phyloP scores from a whole-genome alignment of 2,797 vertebrate genomes.

The Ispidina lecontei region DNA sequence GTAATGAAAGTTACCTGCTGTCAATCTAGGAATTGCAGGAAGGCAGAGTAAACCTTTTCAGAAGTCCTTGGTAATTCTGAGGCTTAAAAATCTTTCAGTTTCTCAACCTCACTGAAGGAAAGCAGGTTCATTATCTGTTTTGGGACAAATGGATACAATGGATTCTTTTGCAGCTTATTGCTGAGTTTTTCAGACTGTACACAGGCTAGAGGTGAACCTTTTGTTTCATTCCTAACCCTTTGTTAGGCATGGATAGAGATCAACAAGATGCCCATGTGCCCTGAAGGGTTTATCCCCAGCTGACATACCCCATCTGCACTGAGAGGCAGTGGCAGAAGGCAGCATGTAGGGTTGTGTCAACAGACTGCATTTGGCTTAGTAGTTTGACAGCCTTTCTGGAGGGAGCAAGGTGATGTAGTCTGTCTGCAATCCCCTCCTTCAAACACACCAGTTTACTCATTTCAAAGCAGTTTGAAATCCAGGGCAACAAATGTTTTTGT shows the following conservation, averaged over 20 bases:
- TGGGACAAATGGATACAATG: neutral
- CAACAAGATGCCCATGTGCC: neutral
- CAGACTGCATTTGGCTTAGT: neutral
- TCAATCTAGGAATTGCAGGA: neutral
- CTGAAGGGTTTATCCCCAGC: neutral
- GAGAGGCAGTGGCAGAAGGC: neutral
- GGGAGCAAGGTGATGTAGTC: neutral
- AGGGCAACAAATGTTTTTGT: neutral
- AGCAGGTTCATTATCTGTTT: neutral
- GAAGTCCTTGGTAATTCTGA: neutral
- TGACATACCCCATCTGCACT: neutral
- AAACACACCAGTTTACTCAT: neutral
- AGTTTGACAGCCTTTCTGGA: neutral
- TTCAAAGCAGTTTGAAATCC: neutral
- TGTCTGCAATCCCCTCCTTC: neutral
- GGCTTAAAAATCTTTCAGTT: neutral
- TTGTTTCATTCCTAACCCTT: neutral
- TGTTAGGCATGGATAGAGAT: neutral
- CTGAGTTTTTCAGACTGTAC: neutral
- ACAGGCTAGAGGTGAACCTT: neutral
- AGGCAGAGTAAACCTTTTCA: neutral
- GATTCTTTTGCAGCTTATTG: neutral
- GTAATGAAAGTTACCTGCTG: neutral
- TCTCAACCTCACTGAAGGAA: neutral
- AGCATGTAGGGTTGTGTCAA: rapidly evolving